These are phyloP conservation scores for Hirtodrosophila alboralis DNA, from an alignment of 2,888 invertebrate genomes.

Conservation along the genomic window DNA sequence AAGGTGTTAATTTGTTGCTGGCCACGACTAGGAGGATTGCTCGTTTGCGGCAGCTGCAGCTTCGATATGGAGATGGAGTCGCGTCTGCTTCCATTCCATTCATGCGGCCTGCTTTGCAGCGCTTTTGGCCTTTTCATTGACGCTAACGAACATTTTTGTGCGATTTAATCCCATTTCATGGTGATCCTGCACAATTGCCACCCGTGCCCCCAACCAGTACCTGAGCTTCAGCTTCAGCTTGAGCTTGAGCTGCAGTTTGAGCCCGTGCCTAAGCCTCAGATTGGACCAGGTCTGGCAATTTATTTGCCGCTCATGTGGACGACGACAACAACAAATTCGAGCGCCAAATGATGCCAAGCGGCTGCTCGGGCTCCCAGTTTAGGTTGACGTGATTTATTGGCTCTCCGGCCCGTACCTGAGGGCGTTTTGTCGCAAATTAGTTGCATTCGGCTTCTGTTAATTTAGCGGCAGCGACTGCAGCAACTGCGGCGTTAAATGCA, in stretches of 20 bases:
- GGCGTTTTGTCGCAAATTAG: conserved; percentile 81
- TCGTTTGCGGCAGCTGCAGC: conserved; percentile 40
- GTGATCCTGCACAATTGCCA: conserved; percentile 79
- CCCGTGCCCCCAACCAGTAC: conserved; percentile 33
- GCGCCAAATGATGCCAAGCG: conserved; percentile 78
- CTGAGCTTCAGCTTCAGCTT: conserved; percentile 13
- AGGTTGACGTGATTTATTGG: conserved; percentile 79
- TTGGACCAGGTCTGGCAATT: conserved; percentile 60
- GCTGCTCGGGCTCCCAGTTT: conserved; percentile 68
- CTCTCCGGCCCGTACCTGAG: conserved; percentile 65
- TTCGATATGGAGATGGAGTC: conserved; percentile 59
- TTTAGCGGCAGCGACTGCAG: conserved; percentile 58
- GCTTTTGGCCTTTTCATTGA: conserved; percentile 77
- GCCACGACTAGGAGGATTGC: conserved; percentile 46
- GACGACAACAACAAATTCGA: conserved; percentile 77
- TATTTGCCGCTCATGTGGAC: conserved; percentile 75
- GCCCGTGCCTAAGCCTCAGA: conserved; percentile 38
- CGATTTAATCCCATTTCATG: conserved; percentile 84
- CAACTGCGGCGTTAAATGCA: conserved; percentile 68
- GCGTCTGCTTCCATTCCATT: conserved; percentile 66
- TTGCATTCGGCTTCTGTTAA: conserved; percentile 80
- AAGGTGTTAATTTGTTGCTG: conserved; percentile 82
- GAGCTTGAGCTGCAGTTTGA: conserved; percentile 17
- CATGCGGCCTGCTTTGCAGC: conserved; percentile 43
- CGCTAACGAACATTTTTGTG: conserved; percentile 82